phyloP scores from a whole-genome alignment of 2,888 invertebrate genomes.

The Dasypolia templi region DNA sequence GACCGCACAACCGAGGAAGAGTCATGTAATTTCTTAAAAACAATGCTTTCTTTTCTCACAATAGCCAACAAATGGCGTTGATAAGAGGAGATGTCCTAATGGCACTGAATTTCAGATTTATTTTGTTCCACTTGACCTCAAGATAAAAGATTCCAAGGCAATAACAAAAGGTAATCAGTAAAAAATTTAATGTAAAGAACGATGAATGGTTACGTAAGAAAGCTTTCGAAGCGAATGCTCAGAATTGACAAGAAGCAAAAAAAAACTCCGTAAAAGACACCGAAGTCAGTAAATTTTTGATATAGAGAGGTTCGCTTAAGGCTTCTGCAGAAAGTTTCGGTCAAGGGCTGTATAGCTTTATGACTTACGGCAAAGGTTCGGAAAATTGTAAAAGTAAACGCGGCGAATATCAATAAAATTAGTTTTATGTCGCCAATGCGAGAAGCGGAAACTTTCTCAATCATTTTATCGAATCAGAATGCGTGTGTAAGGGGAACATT shows the following conservation, averaged over 20 bases:
- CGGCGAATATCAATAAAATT: constrained; percentile 75
- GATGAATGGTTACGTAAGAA: constrained; percentile 62
- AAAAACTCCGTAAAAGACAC: constrained; percentile 65
- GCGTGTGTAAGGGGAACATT: constrained; percentile 54
- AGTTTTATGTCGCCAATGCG: constrained; percentile 72
- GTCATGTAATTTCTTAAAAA: constrained; percentile 72
- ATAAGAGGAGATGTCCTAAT: constrained; percentile 71
- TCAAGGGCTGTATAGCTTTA: constrained; percentile 75
- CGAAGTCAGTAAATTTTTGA: constrained; percentile 73
- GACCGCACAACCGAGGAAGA: constrained; percentile 65
- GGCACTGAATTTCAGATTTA: constrained; percentile 75
- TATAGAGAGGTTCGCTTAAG: constrained; percentile 67
- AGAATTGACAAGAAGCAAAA: constrained; percentile 52
- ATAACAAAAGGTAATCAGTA: constrained; percentile 65
- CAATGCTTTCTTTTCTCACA: constrained; percentile 75
- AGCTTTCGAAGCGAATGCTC: constrained; percentile 47
- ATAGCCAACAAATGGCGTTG: constrained; percentile 72
- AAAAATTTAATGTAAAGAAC: constrained; percentile 63
- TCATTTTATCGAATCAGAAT: constrained; percentile 69
- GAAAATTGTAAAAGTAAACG: constrained; percentile 73
- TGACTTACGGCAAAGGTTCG: constrained; percentile 68
- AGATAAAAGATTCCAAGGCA: constrained; percentile 66
- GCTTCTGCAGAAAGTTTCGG: constrained; percentile 73
- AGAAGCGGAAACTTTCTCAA: constrained; percentile 69
- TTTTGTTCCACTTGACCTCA: constrained; percentile 73